Base-by-base conservation (phyloP, 2,797 vertebrate species). In the Meda fulgida region DNA sequence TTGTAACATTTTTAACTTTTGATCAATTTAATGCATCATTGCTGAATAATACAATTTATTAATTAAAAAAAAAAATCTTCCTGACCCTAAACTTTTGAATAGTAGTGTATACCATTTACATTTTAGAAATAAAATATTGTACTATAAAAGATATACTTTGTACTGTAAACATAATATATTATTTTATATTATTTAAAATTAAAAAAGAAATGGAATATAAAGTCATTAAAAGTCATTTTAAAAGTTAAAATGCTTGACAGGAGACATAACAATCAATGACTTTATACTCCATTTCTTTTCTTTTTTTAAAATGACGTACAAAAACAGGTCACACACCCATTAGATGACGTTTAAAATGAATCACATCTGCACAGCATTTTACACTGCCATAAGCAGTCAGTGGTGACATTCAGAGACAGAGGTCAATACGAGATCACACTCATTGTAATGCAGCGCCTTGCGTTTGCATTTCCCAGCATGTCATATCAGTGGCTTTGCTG, bases 391-490 rank as follows among this genome's bases (percentile, higher is more conserved):
- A 19, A 76, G 58, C 58, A 51, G 71, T 66, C 71, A 6, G 31
- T 36, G 46, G 31, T 66, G 72, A 51, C 67, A 60, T 43, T 60
- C 26, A 38, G 23, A 53, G 65, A 69, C 46, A 14, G 67, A 60
- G 53, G 36, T 81, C 55, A 70, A 16, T 2, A 19, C 9, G 36
- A 21, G 43, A 73, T 48, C 70, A 73, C 14, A 66, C 29, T 75
- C 81, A 83, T 83, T 53, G 58, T 29, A 36, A 83, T 83, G 60
- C 71, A 38, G 71, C 2, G 9, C 23, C 55, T 51, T 21, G 11
- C 21, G 26, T 73, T 36, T 36, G 9, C 3, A 31, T 21, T 75
- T n/a, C 29, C 71, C 81, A 75, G 58, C 14, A 3, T 65, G 38
- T 82, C 14, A 3, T 65, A 29, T 82, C 21, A 18, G 21, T 2